These are phyloP conservation scores for Pelecanoides urinatrix DNA, from an alignment of 2,113 vertebrate genomes.

Conservation along the genomic window DNA sequence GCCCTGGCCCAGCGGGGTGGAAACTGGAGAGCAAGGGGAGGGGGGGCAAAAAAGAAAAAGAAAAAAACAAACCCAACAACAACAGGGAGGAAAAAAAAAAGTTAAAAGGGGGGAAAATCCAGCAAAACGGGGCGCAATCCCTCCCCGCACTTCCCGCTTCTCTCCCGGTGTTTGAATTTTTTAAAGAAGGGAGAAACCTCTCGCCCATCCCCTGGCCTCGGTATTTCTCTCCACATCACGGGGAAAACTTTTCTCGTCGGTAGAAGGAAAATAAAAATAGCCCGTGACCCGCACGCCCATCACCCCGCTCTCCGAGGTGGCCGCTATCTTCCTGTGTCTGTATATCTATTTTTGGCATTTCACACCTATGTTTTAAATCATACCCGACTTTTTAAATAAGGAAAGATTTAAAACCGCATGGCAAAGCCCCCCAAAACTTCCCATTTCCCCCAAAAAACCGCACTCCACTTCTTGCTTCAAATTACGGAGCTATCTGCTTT, in stretches of 20 bases:
- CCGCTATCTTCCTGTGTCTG: fast-evolving
- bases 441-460: fast-evolving
- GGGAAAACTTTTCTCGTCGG: background rate
- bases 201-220: background rate
- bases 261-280: background rate
- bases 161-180: background rate
- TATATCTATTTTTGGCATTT: background rate
- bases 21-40: conserved; percentile 75
- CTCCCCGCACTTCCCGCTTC: background rate
- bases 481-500: background rate
- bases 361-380: background rate
- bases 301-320: background rate
- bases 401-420: fast-evolving
- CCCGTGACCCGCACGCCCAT: fast-evolving
- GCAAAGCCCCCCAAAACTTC: background rate
- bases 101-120: background rate
- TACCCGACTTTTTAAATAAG: fast-evolving
- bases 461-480: fast-evolving
- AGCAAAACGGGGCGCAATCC: background rate
- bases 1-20: conserved; percentile 97
- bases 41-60: too few relatives aligned
- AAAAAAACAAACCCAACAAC: background rate
- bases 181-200: background rate
- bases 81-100: fast-evolving
- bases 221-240: background rate